Conservation (phyloP, 1,140 invertebrate species). For the Aphaenogaster rudis region DNA sequence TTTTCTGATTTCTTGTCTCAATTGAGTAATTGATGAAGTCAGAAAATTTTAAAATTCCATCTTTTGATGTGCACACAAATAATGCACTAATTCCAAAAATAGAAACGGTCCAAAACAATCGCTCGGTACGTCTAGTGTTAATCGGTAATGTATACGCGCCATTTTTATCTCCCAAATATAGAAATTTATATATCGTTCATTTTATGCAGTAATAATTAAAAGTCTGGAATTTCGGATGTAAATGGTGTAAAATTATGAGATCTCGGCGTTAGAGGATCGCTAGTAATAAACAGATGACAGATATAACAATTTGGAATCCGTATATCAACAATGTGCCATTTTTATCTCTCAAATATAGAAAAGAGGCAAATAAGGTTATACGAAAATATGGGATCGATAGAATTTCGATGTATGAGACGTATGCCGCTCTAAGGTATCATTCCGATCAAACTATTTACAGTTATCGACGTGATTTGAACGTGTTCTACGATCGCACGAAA, state of each 20-base stretch:
- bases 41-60: no score
- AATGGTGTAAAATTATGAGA: not conserved
- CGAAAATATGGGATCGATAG: not conserved
- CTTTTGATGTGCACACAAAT: no score
- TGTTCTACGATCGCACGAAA: slow-evolving; percentile 22
- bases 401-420: not conserved
- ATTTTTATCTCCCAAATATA: not conserved
- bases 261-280: not conserved
- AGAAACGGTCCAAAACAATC: no score
- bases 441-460: slow-evolving; percentile 40
- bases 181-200: not conserved
- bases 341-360: slow-evolving; percentile 1
- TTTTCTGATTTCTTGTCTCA: no score
- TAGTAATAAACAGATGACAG: not conserved
- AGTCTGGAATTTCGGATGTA: not conserved
- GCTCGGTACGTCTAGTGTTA: no score
- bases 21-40: no score
- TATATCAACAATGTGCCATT: not conserved
- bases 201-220: not conserved
- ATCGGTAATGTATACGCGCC: not conserved
- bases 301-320: not conserved
- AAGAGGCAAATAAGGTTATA: not conserved
- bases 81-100: no score
- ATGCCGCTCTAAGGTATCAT: slow-evolving; percentile 1
- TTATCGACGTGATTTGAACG: slow-evolving; percentile 5